Evolutionary conservation across 2,888 invertebrate genomes (phyloP).

Genomic region (Hipparchia semele): DNA sequence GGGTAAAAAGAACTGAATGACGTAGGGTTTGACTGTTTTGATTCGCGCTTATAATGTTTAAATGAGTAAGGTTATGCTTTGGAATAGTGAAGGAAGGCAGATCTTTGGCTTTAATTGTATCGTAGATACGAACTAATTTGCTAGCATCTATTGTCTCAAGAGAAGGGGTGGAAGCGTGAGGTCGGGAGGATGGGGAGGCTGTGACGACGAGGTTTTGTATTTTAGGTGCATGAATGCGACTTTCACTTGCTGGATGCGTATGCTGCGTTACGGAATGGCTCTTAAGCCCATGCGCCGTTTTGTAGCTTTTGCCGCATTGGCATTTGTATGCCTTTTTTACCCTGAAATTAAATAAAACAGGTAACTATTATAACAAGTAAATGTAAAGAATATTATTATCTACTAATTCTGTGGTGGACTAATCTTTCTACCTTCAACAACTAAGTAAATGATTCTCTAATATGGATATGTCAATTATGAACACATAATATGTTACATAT

Average conservation of each 20-base stretch:
- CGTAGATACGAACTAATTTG: slow-evolving; percentile 74
- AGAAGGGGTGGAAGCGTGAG: slow-evolving; percentile 48
- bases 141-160: slow-evolving; percentile 60
- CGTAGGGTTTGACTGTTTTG: slow-evolving; percentile 45
- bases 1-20: slow-evolving; percentile 73
- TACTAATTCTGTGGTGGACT: background rate
- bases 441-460: background rate
- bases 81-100: slow-evolving; percentile 69
- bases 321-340: slow-evolving; percentile 91
- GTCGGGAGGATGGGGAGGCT: slow-evolving; percentile 62
- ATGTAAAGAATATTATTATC: background rate
- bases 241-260: slow-evolving; percentile 47
- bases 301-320: slow-evolving; percentile 93
- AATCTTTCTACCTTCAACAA: background rate
- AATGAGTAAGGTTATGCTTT: slow-evolving; percentile 63
- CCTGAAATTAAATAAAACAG: slow-evolving; percentile 69
- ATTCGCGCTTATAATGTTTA: slow-evolving; percentile 58
- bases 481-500: too few species aligned
- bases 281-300: slow-evolving; percentile 90
- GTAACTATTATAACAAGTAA: background rate
- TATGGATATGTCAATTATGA: background rate
- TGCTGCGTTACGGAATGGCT: slow-evolving; percentile 84
- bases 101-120: slow-evolving; percentile 68
- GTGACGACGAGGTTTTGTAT: slow-evolving; percentile 71
- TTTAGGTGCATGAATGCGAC: slow-evolving; percentile 46